Evolutionary conservation across 2,113 vertebrate species (phyloP).

Genomic region (Melanerpes formicivorus): DNA sequence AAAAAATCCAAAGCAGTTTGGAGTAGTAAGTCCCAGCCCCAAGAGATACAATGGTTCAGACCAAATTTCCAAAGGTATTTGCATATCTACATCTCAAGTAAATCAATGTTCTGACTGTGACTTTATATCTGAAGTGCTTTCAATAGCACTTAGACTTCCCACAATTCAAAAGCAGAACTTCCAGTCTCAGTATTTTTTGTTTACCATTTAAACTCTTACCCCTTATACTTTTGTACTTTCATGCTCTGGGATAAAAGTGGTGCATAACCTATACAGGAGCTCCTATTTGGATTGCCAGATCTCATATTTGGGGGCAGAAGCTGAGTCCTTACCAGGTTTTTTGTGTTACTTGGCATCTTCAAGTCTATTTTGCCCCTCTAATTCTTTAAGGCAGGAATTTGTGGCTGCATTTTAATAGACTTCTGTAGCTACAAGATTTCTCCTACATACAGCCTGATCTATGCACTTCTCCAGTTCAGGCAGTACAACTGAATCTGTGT

Average conservation of each 20-base stretch:
- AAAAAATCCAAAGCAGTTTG: not conserved
- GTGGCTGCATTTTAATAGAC: not conserved
- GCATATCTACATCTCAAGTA: not conserved
- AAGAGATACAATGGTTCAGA: not conserved
- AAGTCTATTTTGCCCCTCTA: not conserved
- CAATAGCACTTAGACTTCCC: not conserved
- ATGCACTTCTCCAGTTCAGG: not conserved
- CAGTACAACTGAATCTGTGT: not conserved
- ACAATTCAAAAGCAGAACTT: not conserved
- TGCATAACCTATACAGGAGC: not conserved
- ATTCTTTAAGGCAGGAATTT: not conserved
- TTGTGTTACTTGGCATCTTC: not conserved
- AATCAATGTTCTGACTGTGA: not conserved
- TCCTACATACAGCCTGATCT: not conserved
- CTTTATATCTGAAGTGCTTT: not conserved
- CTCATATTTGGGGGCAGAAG: not conserved
- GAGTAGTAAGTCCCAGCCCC: not conserved
- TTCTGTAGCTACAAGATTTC: not conserved
- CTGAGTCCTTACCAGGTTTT: not conserved
- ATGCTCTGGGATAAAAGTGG: not conserved
- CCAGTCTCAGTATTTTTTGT: not conserved
- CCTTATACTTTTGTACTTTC: not conserved
- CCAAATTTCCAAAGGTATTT: not conserved
- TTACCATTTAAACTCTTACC: not conserved
- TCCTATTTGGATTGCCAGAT: not conserved